Percentiles rank a stretch among this genome's conserved stretches.
Conservation (phyloP, 2,113 vertebrate genomes). For the Ciconia boyciana region DNA sequence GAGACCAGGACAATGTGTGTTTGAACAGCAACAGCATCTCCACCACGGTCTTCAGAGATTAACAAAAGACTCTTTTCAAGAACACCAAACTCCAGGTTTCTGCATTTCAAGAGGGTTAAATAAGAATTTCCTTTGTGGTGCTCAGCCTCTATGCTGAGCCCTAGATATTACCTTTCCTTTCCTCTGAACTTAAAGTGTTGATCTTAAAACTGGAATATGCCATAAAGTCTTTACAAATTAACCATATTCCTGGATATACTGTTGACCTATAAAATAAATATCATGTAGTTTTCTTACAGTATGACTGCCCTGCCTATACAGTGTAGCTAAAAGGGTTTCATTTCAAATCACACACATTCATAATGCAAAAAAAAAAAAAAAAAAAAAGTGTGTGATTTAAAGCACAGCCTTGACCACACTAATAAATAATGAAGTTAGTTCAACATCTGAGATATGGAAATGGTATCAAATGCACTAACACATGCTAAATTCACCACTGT, state of each 20-base stretch:
- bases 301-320: background rate
- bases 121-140: background rate
- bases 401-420: background rate
- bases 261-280: background rate
- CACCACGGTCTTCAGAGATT: background rate
- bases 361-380: background rate
- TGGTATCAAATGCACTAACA: background rate
- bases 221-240: background rate
- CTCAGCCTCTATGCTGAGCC: background rate
- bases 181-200: background rate
- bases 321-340: background rate
- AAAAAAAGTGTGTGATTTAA: background rate
- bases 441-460: background rate
- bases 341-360: background rate
- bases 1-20: accelerated
- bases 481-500: background rate
- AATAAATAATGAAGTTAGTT: background rate
- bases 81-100: background rate
- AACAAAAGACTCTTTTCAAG: background rate
- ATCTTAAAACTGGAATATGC: background rate
- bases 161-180: background rate
- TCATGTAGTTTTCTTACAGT: background rate
- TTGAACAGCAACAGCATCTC: background rate
- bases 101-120: background rate
- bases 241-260: background rate